These are phyloP conservation scores for Halcyon senegalensis DNA, from an alignment of 2,113 vertebrate genomes.

Conservation along the genomic window DNA sequence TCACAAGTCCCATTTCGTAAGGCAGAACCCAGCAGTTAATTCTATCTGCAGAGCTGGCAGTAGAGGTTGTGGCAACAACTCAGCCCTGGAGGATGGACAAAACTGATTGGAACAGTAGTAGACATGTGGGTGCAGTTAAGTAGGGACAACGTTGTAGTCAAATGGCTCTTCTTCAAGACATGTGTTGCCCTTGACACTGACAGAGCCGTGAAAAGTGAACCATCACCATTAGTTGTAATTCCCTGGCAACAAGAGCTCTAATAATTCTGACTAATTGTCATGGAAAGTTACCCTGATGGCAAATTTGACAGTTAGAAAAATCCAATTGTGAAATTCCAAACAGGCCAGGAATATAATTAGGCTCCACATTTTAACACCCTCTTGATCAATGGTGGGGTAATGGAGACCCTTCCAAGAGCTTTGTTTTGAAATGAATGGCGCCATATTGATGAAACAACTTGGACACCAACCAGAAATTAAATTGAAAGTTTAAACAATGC, in stretches of 20 bases:
- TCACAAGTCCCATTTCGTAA: neutral
- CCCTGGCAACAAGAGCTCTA: constrained; percentile 35
- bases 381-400: constrained; percentile 51
- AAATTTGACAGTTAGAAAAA: constrained; percentile 65
- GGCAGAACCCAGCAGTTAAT: neutral
- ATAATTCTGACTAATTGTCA: constrained; percentile 51
- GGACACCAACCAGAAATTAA: constrained; percentile 55
- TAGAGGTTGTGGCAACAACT: neutral
- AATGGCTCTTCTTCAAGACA: neutral
- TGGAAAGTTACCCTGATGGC: constrained; percentile 43
- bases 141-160: neutral
- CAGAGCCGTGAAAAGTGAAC: constrained; percentile 13
- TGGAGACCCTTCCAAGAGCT: constrained; percentile 51
- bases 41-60: neutral
- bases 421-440: constrained; percentile 63
- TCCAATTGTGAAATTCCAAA: constrained; percentile 48
- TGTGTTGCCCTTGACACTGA: constrained; percentile 2
- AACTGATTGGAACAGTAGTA: constrained; percentile 39
- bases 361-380: constrained; percentile 56
- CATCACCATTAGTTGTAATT: neutral
- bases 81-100: neutral
- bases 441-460: constrained; percentile 62
- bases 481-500: constrained; percentile 70
- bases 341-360: constrained; percentile 42
- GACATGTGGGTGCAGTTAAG: constrained; percentile 27